Conservation (phyloP, 1,140 invertebrate genomes). For the Zaprionus gabonicus region DNA sequence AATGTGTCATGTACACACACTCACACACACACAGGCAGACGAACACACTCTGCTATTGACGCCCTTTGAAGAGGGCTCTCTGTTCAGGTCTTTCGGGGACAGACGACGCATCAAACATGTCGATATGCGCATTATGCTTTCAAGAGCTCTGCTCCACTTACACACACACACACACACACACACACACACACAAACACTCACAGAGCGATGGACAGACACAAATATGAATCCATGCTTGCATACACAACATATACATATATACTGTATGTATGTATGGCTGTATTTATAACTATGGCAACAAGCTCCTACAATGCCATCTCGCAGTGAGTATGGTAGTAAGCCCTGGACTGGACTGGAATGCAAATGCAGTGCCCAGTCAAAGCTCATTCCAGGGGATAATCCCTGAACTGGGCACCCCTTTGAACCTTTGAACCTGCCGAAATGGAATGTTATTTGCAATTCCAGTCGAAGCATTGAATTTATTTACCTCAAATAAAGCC, state of each 20-base stretch:
- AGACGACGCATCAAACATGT: constrained; percentile 30
- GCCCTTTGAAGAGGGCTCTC: constrained; percentile 17
- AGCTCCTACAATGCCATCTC: not conserved
- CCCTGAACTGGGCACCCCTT: not conserved
- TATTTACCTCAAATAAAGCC: not conserved
- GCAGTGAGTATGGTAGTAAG: not conserved
- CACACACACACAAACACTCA: not conserved
- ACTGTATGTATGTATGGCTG: not conserved
- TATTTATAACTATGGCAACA: not conserved
- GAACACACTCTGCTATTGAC: constrained; percentile 18
- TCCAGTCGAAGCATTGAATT: not conserved
- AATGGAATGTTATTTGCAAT: not conserved
- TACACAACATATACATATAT: not conserved
- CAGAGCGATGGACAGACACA: not conserved
- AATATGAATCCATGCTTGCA: not conserved
- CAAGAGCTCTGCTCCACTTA: constrained; percentile 49
- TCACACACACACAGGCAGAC: not conserved
- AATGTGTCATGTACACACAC: constrained; percentile 50
- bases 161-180: not conserved
- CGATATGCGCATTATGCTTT: constrained; percentile 55
- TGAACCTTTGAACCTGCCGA: not conserved
- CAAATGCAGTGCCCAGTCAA: constrained; percentile 5
- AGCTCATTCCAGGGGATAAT: constrained; percentile 3
- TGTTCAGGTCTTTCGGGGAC: constrained; percentile 3
- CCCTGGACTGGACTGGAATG: not conserved